Evolutionary conservation across 1,140 invertebrate species (phyloP), one percentile per base, ranked within the genome.

Genomic region (Wasmannia auropunctata): DNA sequence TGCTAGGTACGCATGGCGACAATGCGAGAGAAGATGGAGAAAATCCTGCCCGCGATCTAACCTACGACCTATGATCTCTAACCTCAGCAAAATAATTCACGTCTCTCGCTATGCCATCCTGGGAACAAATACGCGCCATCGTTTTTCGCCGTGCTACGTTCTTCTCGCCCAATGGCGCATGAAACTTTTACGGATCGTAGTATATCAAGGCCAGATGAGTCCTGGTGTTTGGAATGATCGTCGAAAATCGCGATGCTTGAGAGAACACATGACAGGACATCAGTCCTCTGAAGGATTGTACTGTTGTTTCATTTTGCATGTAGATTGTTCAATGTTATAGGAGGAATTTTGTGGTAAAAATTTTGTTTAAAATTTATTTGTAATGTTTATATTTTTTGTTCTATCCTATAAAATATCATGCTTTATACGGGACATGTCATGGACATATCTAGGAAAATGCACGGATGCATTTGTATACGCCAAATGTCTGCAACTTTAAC

Each of bases 111-210:
- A 5, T 22, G 72, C 25, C 43, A 34, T 65, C 40, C 25, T 16
- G 25, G 31, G 43, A 77, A 87, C 51, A 85, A 87, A 87, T 84
- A 65, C 60, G 46, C 49, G 54, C 85, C 63, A 70, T 86, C 63
- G 76, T 49, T 80, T 79, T 70, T 69, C 76, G 62, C 62, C 70
- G 28, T 65, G 25, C 63, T 49, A 56, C 84, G 40, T 56, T 69
- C 63, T 58, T 69, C 63, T 46, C 75, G 85, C 40, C 19, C 76
- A 81, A 86, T 86, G 85, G 34, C 16, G 67, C 58, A 88, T 85
- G 65, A 86, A 89, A 79, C 75, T 79, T 89, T 88, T 70, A 88
- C 74, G 60, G 22, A 22, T 43, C 49, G 49, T 40, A 22, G 22
- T 77, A 85, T 49, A 81, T 70, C 79, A 72, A 54, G 22, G 11